Evolutionary conservation across 2,797 vertebrate species (phyloP), one percentile per base, ranked within the genome.

Genomic region (Karalla daura): DNA sequence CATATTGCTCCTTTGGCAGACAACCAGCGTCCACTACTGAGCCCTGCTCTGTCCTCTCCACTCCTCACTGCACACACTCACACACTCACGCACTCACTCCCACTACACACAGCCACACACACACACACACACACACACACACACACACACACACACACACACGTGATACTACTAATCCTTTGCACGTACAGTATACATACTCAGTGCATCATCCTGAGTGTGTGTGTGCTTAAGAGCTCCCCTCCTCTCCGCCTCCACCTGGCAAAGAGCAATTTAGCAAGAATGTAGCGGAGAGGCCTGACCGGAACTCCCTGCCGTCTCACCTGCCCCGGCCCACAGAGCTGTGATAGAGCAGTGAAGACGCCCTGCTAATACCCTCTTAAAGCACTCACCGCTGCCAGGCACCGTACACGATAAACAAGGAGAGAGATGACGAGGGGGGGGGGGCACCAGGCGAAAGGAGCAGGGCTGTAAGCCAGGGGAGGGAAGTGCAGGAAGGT

Each of bases 231-330:
- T 27, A 49, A 63, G 35, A 70, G 50, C 64, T 10, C 12, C 28
- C 18, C n/a, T 35, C 23, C 9, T 46, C 45, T 55, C 41, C 24
- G 78, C 67, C 66, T 72, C 79, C 77, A 90, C 83, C 84, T 88
- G 86, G 77, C 81, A 89, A 82, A 64, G 54, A 78, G 82, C 79
- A 84, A 89, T 86, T 91, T 89, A 82, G 80, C 67, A 90, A 88
- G 88, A 92, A 91, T 88, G 85, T 73, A 67, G 78, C 64, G 65
- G 74, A 71, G 70, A 83, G 86, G 80, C 78, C 76, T 74, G 68
- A 88, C 86, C 92, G 91, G 90, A 92, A 92, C 91, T 91, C 86
- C 84, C 82, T 84, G 82, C 81, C 91, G 86, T 88, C 89, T 86
- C 87, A 87, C 89, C 86, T 91, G 83, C 71, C 53, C 70, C 64